Evolutionary conservation across 2,113 vertebrate genomes (phyloP).

Genomic region (Capricornis sumatraensis): DNA sequence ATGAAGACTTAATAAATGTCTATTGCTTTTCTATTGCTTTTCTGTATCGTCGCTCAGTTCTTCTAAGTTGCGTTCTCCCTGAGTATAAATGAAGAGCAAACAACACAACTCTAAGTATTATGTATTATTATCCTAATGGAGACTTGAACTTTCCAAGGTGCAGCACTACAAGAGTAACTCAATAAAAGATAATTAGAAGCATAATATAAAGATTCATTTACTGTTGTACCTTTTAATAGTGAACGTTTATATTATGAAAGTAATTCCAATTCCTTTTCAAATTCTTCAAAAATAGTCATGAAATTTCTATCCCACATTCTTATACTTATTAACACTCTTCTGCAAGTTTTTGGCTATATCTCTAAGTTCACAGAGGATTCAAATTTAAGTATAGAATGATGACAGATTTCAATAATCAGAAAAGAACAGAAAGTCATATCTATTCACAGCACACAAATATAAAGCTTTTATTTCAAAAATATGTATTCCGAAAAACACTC

Average conservation of each 20-base stretch:
- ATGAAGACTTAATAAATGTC: background rate
- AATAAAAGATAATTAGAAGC: background rate
- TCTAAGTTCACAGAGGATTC: background rate
- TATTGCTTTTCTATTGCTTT: background rate
- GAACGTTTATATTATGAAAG: background rate
- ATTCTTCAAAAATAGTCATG: background rate
- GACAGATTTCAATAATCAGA: background rate
- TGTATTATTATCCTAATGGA: background rate
- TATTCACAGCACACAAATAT: background rate
- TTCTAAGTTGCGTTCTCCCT: background rate
- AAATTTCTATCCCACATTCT: background rate
- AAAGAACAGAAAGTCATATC: background rate
- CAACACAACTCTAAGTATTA: background rate
- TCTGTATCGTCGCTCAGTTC: background rate
- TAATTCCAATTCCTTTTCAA: background rate
- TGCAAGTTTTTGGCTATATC: background rate
- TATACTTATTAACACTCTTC: background rate
- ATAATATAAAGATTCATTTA: background rate
- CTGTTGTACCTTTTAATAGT: background rate
- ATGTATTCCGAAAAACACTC: background rate
- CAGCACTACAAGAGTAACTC: background rate
- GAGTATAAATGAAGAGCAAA: background rate
- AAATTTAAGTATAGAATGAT: background rate
- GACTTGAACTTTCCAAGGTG: background rate
- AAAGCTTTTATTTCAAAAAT: constrained; percentile 21